Evolutionary conservation across 2,888 invertebrate species (phyloP).

Genomic region (Agrotis exclamationis): DNA sequence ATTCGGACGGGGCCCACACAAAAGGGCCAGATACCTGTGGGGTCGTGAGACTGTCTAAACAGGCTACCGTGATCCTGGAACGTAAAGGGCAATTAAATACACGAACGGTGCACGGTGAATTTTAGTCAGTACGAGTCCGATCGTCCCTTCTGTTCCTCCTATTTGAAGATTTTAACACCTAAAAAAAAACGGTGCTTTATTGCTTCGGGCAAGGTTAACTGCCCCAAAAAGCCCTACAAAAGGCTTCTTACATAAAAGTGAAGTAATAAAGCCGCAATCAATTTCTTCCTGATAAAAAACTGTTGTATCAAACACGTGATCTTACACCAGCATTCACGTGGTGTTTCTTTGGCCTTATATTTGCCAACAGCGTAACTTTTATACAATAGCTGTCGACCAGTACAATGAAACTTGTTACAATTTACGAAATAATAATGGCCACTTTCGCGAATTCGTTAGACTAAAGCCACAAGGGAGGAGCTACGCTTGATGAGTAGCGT

Average conservation of each 20-base stretch:
- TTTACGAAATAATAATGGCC: not conserved
- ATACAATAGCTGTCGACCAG: conserved; percentile 1
- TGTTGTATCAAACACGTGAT: conserved; percentile 31
- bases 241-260: not conserved
- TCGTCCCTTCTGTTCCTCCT: too few relatives aligned
- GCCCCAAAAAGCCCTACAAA: not conserved
- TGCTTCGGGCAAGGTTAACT: not conserved
- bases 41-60: too few relatives aligned
- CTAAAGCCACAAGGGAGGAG: not conserved
- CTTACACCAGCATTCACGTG: conserved; percentile 14
- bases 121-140: too few relatives aligned
- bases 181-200: not conserved
- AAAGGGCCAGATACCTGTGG: too few relatives aligned
- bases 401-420: not conserved
- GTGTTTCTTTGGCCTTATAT: conserved; percentile 22
- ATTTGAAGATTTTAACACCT: not conserved
- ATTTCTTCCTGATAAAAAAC: conserved; percentile 8
- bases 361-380: not conserved
- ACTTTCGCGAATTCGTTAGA: not conserved
- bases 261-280: conserved; percentile 21
- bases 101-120: too few relatives aligned
- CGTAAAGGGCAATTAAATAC: too few relatives aligned
- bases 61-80: too few relatives aligned
- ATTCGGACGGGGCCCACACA: too few relatives aligned
- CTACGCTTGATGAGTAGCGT: not conserved